A percentile compares a stretch with the other conserved stretches of the same genome.
Evolutionary conservation across 2,113 vertebrate genomes (phyloP).

Genomic region (Mesembrinibis cayennensis): DNA sequence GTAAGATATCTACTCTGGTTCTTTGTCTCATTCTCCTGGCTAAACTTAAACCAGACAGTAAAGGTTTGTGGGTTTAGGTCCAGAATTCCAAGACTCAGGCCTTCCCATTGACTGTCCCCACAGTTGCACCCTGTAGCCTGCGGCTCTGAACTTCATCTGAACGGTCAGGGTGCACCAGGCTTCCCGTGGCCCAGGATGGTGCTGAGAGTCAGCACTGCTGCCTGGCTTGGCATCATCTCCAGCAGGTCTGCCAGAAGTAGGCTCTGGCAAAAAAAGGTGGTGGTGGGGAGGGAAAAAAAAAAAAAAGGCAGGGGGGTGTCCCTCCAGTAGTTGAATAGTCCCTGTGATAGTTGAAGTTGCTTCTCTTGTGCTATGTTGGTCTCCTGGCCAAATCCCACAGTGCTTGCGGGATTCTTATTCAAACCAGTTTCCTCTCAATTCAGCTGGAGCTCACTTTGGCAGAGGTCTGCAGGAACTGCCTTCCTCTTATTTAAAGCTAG

Average conservation of each 20-base stretch:
- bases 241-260: not conserved
- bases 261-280: not conserved
- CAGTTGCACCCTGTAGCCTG: not conserved
- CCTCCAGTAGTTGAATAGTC: not conserved
- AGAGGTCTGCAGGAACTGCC: not conserved
- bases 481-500: not conserved
- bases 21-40: not conserved
- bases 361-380: not conserved
- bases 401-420: not conserved
- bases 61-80: not conserved
- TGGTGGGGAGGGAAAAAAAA: too few relatives aligned
- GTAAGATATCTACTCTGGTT: not conserved
- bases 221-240: not conserved
- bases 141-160: not conserved
- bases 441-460: constrained; percentile 14
- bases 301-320: not conserved
- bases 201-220: not conserved
- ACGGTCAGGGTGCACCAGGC: not conserved
- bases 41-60: not conserved
- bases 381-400: constrained; percentile 14
- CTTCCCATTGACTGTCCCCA: not conserved
- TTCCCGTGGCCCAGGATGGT: not conserved
- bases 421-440: constrained; percentile 2
- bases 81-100: not conserved
- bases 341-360: not conserved